Conservation (phyloP, 1,140 invertebrate genomes). For the Lerema accius region DNA sequence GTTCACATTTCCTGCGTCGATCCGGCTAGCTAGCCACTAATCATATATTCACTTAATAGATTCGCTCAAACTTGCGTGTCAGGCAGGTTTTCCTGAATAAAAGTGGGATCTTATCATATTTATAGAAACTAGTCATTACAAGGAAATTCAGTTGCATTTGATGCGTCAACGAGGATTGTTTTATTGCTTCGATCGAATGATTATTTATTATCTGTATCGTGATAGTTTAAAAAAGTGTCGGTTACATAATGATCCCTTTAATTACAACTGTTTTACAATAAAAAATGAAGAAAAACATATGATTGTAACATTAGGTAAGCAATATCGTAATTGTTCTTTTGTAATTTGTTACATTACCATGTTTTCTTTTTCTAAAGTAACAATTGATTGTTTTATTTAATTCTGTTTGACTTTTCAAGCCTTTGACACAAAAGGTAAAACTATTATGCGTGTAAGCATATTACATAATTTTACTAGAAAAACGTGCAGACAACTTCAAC, state of each 20-base stretch:
- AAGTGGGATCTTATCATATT: constrained; percentile 71
- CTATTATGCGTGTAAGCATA: background rate
- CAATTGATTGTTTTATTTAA: background rate
- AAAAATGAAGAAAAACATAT: background rate
- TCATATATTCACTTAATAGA: constrained; percentile 53
- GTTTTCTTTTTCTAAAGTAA: background rate
- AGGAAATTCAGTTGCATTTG: constrained; percentile 42
- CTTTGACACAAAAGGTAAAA: background rate
- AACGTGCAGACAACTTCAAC: too few relatives aligned
- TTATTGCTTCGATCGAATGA: background rate
- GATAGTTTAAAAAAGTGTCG: background rate
- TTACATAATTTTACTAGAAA: constrained; percentile 1
- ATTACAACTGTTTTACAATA: background rate
- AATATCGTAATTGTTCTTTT: background rate
- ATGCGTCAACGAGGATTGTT: constrained; percentile 11
- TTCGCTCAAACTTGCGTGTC: too few relatives aligned
- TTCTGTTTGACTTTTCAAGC: background rate
- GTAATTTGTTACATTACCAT: background rate
- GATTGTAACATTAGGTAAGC: background rate
- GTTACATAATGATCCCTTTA: background rate
- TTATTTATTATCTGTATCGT: background rate
- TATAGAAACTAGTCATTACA: constrained; percentile 49
- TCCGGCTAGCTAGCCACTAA: constrained; percentile 51
- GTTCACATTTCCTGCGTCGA: constrained; percentile 54
- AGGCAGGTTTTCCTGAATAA: constrained; percentile 59